These are phyloP conservation scores for Aptenodytes forsteri DNA, from an alignment of 2,113 vertebrate genomes.

Conservation along the genomic window DNA sequence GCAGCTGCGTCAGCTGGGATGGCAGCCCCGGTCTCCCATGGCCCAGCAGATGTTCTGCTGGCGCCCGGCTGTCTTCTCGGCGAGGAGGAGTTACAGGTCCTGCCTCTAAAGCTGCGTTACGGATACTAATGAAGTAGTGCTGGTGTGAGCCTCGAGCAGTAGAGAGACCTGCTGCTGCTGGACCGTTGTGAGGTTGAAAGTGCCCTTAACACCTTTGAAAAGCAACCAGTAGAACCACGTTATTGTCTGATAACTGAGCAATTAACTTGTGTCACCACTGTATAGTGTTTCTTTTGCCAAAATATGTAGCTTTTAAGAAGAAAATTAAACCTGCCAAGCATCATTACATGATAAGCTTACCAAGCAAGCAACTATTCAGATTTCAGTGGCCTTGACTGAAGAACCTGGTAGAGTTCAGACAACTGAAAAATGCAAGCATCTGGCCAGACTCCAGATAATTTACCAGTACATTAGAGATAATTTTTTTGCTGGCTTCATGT, in stretches of 20 bases:
- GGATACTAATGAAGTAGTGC: not conserved
- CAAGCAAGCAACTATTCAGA: not conserved
- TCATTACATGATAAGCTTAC: not conserved
- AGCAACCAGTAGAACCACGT: not conserved
- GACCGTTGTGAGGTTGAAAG: fast-evolving
- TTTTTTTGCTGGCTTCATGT: not conserved
- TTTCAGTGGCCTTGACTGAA: not conserved
- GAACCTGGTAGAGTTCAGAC: not conserved
- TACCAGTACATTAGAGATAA: not conserved
- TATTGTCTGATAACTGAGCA: not conserved
- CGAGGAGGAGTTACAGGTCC: not conserved
- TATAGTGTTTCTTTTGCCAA: not conserved
- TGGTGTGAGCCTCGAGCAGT: fast-evolving
- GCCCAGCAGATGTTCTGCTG: not conserved
- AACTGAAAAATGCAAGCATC: not conserved
- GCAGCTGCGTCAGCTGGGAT: not conserved
- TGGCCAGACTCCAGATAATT: not conserved
- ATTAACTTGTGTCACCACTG: not conserved
- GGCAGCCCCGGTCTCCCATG: not conserved
- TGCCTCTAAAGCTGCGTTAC: fast-evolving
- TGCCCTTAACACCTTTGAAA: not conserved
- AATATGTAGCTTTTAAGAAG: constrained; percentile 28
- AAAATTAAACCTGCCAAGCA: constrained; percentile 30
- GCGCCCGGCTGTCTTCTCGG: too few species aligned
- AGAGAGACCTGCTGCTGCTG: not conserved